These are phyloP conservation scores for Acheta domesticus DNA, from an alignment of 2,888 invertebrate genomes.

Conservation along the genomic window DNA sequence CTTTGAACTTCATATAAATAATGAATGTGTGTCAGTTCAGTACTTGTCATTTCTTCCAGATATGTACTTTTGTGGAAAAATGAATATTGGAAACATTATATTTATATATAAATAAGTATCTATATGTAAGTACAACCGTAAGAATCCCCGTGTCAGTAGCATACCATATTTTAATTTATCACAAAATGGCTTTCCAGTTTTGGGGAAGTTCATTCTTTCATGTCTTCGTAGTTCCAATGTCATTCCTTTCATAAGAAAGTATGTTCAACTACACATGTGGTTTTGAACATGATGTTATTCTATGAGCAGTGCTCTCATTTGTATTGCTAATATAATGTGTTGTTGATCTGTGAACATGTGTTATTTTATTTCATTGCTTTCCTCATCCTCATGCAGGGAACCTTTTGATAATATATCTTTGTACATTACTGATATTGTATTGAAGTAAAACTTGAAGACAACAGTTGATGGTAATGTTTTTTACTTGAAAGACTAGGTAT, in stretches of 20 bases:
- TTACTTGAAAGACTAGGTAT: too few relatives aligned
- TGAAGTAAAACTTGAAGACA: too few relatives aligned
- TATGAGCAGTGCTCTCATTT: conserved; percentile 18
- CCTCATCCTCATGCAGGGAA: background rate
- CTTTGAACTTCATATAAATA: background rate
- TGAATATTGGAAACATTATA: conserved; percentile 11
- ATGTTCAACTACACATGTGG: background rate
- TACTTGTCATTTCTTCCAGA: background rate
- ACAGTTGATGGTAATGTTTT: too few relatives aligned
- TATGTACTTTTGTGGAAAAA: conserved; percentile 18
- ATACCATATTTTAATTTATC: background rate
- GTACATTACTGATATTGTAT: too few relatives aligned
- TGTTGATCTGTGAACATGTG: conserved; percentile 7
- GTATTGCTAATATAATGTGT: conserved; percentile 18
- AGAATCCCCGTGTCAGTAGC: background rate
- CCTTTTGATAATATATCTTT: too few relatives aligned
- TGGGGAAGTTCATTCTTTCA: background rate
- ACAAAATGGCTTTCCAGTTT: background rate
- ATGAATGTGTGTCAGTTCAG: background rate
- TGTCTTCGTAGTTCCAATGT: conserved; percentile 9
- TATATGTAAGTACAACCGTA: background rate
- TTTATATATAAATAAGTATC: conserved; percentile 4
- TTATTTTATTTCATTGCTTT: background rate
- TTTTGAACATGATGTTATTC: background rate
- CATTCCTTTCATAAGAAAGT: background rate